Evolutionary conservation across 1,140 invertebrate species (phyloP), one percentile per base, ranked within the genome.

Genomic region (Eurosta solidaginis): DNA sequence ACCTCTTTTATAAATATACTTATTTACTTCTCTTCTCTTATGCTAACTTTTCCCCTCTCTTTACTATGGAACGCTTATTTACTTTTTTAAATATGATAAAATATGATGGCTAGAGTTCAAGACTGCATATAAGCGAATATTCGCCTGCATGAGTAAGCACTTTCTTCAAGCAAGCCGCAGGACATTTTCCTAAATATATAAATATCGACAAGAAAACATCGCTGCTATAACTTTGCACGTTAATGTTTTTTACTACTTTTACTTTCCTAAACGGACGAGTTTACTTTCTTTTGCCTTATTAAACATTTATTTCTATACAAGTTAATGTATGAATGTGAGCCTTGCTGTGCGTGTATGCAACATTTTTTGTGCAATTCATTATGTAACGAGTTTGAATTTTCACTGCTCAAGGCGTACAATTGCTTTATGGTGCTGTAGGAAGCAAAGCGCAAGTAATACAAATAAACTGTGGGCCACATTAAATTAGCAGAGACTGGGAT

Each of bases 171-270:
- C 20, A 4, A 40, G 59, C 59, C 59, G 59, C 59, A 68, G 59
- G 59, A 68, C 6, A 42, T 42, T 68, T 68, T 40, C 10, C 17
- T 14, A 9, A 1, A 29, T 42, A 59, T 17, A 40, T 68, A 68
- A 68, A 42, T 42, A 68, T 68, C 59, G 59, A 68, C 59, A 68
- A 68, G 59, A 20, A 68, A 42, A 10, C n/a, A n/a, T 29, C 59
- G 59, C 59, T 20, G 59, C 10, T 33, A 9, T 40, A 68, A 68
- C 33, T 68, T 68, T 33, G 36, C 40, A 20, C 33, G 59, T 68
- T 68, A 68, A 68, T 68, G 59, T 68, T 68, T 68, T n/a, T 68
- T 68, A 68, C 40, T 68, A 68, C 59, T 68, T 68, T 68, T 68
- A 68, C 33, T 68, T 68, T 9, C 33, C 12, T 68, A n/a, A n/a